These are phyloP conservation scores for Ctenochaetus hawaiiensis DNA, from an alignment of 2,797 vertebrate genomes.

Conservation along the genomic window DNA sequence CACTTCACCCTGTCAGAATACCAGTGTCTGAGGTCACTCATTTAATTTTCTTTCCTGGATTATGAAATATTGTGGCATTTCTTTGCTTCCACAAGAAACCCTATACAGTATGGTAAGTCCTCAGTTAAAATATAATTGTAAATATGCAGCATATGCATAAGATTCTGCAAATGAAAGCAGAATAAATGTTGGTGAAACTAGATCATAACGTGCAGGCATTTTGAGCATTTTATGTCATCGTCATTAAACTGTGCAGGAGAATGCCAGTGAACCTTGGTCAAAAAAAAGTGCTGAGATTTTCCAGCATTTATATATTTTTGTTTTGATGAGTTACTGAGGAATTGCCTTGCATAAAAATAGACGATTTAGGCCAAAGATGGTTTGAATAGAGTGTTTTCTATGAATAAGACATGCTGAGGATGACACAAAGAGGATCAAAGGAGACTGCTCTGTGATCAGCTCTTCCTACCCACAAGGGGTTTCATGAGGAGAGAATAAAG, in stretches of 20 bases:
- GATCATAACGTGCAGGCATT: not conserved
- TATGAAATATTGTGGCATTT: too few relatives aligned
- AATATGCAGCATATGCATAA: not conserved
- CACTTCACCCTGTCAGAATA: not conserved
- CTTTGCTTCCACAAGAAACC: not conserved
- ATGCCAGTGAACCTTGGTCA: not conserved
- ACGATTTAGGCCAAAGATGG: slow-evolving; percentile 11
- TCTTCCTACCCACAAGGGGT: slow-evolving; percentile 33
- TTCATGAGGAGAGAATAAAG: slow-evolving; percentile 41
- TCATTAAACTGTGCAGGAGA: too few relatives aligned
- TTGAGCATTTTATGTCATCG: not conserved
- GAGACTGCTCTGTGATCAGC: slow-evolving; percentile 39
- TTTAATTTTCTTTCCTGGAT: too few relatives aligned
- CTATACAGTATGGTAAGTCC: not conserved
- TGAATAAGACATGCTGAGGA: slow-evolving; percentile 41
- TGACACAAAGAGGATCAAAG: slow-evolving; percentile 35
- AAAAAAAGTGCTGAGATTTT: too few relatives aligned
- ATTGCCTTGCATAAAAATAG: not conserved
- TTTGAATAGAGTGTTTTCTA: slow-evolving; percentile 13
- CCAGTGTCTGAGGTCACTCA: not conserved
- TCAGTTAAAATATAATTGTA: not conserved
- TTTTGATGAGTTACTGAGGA: slow-evolving; percentile 11
- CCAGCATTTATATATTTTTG: not conserved
- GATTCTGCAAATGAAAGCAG: not conserved
- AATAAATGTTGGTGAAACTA: not conserved